Conservation (phyloP, 2,113 vertebrate species). For the Coturnix japonica region DNA sequence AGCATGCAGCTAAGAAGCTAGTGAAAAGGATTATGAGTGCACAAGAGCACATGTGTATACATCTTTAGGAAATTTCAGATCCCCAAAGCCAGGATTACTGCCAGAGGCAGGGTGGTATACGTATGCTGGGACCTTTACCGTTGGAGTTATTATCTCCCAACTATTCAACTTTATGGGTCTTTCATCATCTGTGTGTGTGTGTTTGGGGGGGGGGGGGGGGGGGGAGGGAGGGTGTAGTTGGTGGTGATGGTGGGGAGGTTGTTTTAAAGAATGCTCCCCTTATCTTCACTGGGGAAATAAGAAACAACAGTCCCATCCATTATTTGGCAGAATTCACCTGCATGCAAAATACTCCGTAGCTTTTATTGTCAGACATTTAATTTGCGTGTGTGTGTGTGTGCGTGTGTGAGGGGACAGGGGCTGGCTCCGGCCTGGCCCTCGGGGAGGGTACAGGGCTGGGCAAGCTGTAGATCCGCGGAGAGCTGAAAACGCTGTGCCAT, state of each 20-base stretch:
- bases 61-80: constrained; percentile 91
- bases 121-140: constrained; percentile 72
- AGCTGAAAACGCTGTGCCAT: not conserved
- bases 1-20: constrained; percentile 86
- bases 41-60: constrained; percentile 91
- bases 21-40: constrained; percentile 90
- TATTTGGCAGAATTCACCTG: constrained; percentile 55
- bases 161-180: constrained; percentile 82
- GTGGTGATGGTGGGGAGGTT: not conserved
- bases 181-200: constrained; percentile 62
- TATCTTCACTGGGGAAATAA: constrained; percentile 22
- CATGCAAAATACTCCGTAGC: constrained; percentile 16
- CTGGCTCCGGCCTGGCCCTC: not conserved
- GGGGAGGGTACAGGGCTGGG: not conserved
- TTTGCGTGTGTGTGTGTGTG: not conserved
- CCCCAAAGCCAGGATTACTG: constrained; percentile 90
- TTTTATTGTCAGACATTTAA: not conserved
- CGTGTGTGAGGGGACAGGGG: not conserved
- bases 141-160: constrained; percentile 79
- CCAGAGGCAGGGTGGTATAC: constrained; percentile 80
- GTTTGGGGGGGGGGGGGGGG: not conserved
- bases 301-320: constrained; percentile 44
- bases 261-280: constrained; percentile 4
- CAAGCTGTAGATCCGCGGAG: not conserved
- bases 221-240: not conserved